A percentile compares a stretch with the other conserved stretches of the same genome.
Conservation (phyloP, 2,113 vertebrate species). For the Mionectes macconnelli region DNA sequence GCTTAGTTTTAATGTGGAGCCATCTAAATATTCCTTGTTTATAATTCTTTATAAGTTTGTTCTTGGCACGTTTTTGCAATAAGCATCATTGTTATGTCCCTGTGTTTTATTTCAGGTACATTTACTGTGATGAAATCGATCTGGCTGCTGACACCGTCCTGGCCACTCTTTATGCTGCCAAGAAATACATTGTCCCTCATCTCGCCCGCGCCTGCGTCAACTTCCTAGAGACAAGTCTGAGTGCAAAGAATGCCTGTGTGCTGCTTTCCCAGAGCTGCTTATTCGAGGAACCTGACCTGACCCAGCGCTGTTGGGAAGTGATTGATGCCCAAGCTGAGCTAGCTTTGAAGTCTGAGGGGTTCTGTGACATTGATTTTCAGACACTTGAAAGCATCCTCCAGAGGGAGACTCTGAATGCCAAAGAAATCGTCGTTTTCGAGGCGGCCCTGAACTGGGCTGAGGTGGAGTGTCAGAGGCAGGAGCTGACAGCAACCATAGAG, state of each 20-base stretch:
- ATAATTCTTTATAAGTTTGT: not conserved
- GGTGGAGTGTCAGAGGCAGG: conserved; percentile 91
- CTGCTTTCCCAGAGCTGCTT: conserved; percentile 96
- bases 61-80: not conserved
- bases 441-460: conserved; percentile 94
- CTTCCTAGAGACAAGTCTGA: conserved; percentile 96
- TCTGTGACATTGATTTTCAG: conserved; percentile 96
- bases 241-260: conserved; percentile 95
- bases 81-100: not conserved
- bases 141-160: conserved; percentile 93
- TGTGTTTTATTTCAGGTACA: conserved; percentile 84
- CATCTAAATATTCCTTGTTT: not conserved
- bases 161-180: conserved; percentile 95
- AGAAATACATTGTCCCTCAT: conserved; percentile 98
- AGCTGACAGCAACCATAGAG: conserved; percentile 85
- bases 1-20: not conserved
- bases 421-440: conserved; percentile 97
- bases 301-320: conserved; percentile 98
- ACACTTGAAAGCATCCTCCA: conserved; percentile 95
- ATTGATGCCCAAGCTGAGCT: conserved; percentile 96
- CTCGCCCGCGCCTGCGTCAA: conserved; percentile 95
- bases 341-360: conserved; percentile 93
- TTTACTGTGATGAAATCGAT: conserved; percentile 98
- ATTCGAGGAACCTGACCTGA: conserved; percentile 96
- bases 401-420: conserved; percentile 95